Conservation (phyloP, 2,113 vertebrate genomes). For the Irena cyanogastra region DNA sequence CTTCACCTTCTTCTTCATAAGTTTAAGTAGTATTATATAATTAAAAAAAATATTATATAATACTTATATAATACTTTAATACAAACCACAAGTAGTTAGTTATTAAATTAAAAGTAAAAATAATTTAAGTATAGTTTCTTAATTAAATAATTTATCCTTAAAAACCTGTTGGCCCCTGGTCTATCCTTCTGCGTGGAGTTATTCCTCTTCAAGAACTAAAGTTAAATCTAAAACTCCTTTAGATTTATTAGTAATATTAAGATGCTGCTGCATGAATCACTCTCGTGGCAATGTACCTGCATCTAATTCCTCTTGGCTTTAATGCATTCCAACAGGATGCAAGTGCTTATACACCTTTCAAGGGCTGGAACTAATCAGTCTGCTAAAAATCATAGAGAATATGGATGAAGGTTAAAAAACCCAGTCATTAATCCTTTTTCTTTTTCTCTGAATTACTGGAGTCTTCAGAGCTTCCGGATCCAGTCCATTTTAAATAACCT, state of each 20-base stretch:
- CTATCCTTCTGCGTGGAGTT: rapidly evolving
- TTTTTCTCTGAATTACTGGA: not conserved
- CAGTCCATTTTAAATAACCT: not conserved
- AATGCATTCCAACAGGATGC: not conserved
- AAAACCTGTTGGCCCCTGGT: not conserved
- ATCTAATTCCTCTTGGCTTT: not conserved
- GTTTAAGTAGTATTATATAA: no score
- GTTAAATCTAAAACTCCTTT: not conserved
- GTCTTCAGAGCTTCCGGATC: not conserved
- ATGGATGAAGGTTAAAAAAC: not conserved
- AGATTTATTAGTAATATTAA: not conserved
- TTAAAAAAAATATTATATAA: no score
- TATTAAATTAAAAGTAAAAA: no score
- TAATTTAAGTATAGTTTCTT: not conserved
- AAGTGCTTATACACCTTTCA: not conserved
- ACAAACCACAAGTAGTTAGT: no score
- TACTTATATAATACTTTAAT: no score
- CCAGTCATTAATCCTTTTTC: not conserved
- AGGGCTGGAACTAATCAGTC: not conserved
- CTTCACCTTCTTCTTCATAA: no score
- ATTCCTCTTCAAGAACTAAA: not conserved
- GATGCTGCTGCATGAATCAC: not conserved
- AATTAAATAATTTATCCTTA: not conserved
- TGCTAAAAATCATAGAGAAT: not conserved
- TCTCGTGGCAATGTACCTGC: not conserved